Conservation (phyloP, 1,140 invertebrate species). For the Brachionus rubens region DNA sequence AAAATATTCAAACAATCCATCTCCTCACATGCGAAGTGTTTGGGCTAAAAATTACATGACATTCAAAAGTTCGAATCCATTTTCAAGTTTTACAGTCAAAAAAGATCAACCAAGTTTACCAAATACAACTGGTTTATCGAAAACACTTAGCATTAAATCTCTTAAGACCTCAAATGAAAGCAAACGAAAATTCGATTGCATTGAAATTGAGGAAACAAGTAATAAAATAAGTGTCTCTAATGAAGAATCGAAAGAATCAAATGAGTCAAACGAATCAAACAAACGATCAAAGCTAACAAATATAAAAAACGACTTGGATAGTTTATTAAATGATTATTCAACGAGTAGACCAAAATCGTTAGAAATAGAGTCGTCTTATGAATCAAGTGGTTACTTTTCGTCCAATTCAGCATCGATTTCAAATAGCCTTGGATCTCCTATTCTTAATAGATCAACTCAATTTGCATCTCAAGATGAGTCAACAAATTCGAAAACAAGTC, state of each 20-base stretch:
- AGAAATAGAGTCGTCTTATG: slow-evolving; percentile 17
- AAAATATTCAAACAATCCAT: slow-evolving; percentile 34
- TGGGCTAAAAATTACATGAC: slow-evolving; percentile 35
- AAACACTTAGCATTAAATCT: not conserved
- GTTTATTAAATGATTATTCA: slow-evolving; percentile 34
- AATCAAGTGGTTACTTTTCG: slow-evolving; percentile 33
- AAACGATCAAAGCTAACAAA: not conserved
- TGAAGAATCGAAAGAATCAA: not conserved
- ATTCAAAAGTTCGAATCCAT: slow-evolving; percentile 21
- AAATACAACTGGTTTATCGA: not conserved
- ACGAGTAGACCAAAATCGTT: not conserved
- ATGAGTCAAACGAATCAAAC: not conserved
- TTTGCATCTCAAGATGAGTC: not conserved
- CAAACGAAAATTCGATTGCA: not conserved
- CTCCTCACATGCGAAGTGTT: slow-evolving; percentile 17
- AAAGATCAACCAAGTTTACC: not conserved
- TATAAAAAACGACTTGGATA: slow-evolving; percentile 7
- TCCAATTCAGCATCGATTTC: not conserved
- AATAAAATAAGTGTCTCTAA: not conserved
- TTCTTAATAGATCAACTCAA: slow-evolving; percentile 6
- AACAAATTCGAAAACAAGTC: not conserved
- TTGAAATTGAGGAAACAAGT: not conserved
- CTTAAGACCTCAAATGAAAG: not conserved
- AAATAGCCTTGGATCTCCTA: slow-evolving; percentile 1
- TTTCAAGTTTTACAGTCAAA: not conserved